phyloP scores from a whole-genome alignment of 2,888 invertebrate genomes.

The Subacronicta megacephala region DNA sequence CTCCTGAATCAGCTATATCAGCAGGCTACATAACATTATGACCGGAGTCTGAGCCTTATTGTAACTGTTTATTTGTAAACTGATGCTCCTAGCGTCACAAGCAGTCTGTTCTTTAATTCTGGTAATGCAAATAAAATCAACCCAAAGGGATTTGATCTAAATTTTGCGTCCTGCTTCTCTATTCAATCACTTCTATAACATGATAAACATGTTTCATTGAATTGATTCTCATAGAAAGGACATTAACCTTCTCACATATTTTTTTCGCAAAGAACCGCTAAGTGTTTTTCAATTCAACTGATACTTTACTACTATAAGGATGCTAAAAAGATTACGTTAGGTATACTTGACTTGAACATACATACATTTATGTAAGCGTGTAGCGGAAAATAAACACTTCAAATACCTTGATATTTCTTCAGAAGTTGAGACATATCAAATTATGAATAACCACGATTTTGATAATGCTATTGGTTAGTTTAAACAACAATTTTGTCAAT shows the following conservation, averaged over 20 bases:
- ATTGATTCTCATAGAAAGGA: conserved; percentile 13
- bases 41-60: too few relatives aligned
- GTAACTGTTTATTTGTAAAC: too few relatives aligned
- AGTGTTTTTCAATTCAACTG: conserved; percentile 33
- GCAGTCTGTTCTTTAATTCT: too few relatives aligned
- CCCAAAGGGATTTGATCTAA: too few relatives aligned
- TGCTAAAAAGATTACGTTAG: conserved; percentile 42
- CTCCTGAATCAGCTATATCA: too few relatives aligned
- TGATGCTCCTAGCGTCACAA: too few relatives aligned
- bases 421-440: conserved; percentile 7
- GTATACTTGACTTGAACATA: conserved; percentile 29
- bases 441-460: conserved; percentile 21
- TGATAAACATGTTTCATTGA: background rate
- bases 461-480: conserved; percentile 9
- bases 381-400: conserved; percentile 25
- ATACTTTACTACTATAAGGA: conserved; percentile 13
- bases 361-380: conserved; percentile 8
- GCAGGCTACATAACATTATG: too few relatives aligned
- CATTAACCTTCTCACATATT: conserved; percentile 31
- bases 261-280: conserved; percentile 12
- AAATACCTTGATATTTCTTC: conserved; percentile 21
- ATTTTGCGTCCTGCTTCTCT: background rate
- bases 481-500: conserved; percentile 14
- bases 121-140: too few relatives aligned
- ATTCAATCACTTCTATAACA: background rate